Percentiles rank a stretch among this genome's conserved stretches.
These are phyloP conservation scores for Latrodectus hesperus DNA, from an alignment of 2,888 invertebrate genomes.

Conservation along the genomic window DNA sequence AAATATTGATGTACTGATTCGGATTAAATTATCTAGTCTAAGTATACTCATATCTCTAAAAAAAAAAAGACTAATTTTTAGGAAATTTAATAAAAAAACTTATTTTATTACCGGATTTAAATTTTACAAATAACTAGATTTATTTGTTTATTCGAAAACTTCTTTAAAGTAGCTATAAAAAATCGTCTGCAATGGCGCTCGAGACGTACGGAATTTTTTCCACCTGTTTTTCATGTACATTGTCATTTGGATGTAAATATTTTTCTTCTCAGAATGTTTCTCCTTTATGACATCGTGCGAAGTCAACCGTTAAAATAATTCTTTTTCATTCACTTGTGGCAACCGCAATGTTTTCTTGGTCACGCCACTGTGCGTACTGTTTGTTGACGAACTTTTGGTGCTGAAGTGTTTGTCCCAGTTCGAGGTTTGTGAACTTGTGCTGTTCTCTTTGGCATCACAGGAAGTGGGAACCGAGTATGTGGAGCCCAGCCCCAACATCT, in stretches of 20 bases:
- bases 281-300: constrained; percentile 15
- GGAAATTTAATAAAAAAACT: no score
- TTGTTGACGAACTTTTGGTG: constrained; percentile 17
- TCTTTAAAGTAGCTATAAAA: no score
- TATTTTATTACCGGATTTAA: no score
- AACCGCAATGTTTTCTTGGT: constrained; percentile 34
- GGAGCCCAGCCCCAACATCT: not conserved
- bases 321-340: not conserved
- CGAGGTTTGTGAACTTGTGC: constrained; percentile 44
- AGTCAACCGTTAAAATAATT: constrained; percentile 23
- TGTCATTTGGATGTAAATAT: constrained; percentile 10
- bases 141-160: no score
- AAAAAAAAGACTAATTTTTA: no score
- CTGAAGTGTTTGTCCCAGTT: constrained; percentile 22
- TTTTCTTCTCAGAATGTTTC: constrained; percentile 13
- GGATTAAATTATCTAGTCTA: no score
- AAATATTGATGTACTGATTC: no score
- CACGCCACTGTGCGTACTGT: constrained; percentile 7
- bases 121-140: no score
- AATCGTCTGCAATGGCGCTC: no score
- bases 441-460: constrained; percentile 8
- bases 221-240: no score
- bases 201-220: no score
- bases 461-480: constrained; percentile 7
- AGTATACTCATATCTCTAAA: no score